Percentiles rank a stretch among this genome's conserved stretches.
Conservation (phyloP, 2,113 vertebrate species). For the Brachionichthys hirsutus region DNA sequence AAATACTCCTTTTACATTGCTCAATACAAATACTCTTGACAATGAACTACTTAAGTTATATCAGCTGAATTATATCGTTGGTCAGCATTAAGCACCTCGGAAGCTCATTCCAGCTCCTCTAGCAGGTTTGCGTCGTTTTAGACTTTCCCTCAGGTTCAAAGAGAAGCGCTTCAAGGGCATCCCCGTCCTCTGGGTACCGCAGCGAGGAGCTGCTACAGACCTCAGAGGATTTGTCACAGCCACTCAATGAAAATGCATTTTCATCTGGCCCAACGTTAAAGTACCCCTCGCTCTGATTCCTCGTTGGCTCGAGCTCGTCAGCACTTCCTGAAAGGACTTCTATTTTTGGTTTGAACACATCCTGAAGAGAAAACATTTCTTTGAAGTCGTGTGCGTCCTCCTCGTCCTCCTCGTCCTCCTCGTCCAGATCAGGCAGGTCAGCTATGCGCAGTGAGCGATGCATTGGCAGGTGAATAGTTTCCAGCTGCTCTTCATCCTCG, state of each 20-base stretch:
- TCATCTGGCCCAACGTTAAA: background rate
- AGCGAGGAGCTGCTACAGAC: conserved; percentile 9
- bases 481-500: conserved; percentile 51
- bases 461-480: conserved; percentile 47
- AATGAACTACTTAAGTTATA: too few relatives aligned
- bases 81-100: too few relatives aligned
- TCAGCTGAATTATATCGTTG: too few relatives aligned
- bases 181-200: conserved; percentile 26
- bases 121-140: conserved; percentile 50
- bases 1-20: too few relatives aligned
- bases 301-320: background rate
- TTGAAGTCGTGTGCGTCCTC: conserved; percentile 8
- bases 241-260: conserved; percentile 25
- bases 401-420: conserved; percentile 68
- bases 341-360: conserved; percentile 69
- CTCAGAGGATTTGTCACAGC: conserved; percentile 6
- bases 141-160: conserved; percentile 5
- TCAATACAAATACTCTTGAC: too few relatives aligned
- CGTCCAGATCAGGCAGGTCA: conserved; percentile 91
- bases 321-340: background rate
- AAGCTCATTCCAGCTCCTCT: conserved; percentile 69
- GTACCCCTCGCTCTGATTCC: background rate
- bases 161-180: background rate
- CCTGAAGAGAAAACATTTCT: conserved; percentile 48
- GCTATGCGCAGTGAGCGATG: conserved; percentile 47